Percentiles rank a stretch among this genome's conserved stretches.
These are phyloP conservation scores for Callocephalon fimbriatum DNA, from an alignment of 2,113 vertebrate species.

Conservation along the genomic window DNA sequence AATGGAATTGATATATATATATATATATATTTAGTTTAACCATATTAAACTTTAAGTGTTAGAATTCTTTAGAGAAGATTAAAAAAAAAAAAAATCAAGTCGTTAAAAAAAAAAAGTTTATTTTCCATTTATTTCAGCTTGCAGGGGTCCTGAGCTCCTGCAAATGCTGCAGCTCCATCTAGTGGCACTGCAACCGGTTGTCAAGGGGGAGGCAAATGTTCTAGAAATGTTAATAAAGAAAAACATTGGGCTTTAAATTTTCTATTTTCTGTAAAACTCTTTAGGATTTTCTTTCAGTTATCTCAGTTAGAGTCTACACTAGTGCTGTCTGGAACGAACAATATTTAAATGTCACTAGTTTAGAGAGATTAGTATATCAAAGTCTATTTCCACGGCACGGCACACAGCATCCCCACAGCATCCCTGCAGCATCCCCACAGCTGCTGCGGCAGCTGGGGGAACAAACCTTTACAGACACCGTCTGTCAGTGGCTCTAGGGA, in stretches of 20 bases:
- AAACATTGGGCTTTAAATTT: not conserved
- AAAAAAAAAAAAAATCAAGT: not conserved
- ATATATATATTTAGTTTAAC: not conserved
- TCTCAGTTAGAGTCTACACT: not conserved
- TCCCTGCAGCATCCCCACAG: not conserved
- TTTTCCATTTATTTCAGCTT: not conserved
- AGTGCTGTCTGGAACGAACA: accelerated
- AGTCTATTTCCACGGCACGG: not conserved
- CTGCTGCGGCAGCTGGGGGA: conserved; percentile 47
- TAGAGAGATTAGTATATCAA: not conserved
- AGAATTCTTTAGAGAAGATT: not conserved
- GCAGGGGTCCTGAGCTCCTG: not conserved
- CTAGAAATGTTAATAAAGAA: not conserved
- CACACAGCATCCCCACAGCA: not conserved
- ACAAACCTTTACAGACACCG: conserved; percentile 30
- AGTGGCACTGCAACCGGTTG: not conserved
- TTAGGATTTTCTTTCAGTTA: not conserved
- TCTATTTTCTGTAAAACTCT: not conserved
- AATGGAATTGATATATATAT: not conserved
- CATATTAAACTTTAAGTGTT: conserved; percentile 31
- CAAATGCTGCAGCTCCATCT: conserved; percentile 67
- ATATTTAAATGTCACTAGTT: not conserved
- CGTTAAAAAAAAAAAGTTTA: not conserved
- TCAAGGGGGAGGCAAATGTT: no score
- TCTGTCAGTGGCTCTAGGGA: conserved; percentile 4